Base-by-base conservation (phyloP, 2,797 vertebrate species). In the Liparis tanakae region DNA sequence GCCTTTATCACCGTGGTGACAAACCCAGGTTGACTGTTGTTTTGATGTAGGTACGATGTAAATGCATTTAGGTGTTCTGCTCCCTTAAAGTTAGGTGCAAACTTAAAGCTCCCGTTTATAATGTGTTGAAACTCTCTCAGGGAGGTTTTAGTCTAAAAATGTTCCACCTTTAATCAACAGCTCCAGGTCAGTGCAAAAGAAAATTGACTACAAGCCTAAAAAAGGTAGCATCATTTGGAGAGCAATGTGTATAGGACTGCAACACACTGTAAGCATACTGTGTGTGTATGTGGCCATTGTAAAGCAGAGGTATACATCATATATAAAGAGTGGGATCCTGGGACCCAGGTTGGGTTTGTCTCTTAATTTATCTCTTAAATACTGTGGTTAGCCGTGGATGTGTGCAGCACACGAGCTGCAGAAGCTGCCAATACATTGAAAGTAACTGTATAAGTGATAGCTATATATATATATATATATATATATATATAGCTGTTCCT, bases 1-100 rank as follows among this genome's bases (percentile, higher is more conserved):
- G 85, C 61, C 65, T 55, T 59, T 10, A 57, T 56, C 55, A 63
- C 56, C 13, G 3, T 1, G 1, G 62, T 64, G 63, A 57, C 22
- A 68, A 51, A 54, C 22, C 73, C 59, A 55, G 30, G 51, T 63
- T 62, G 10, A 10, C 13, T 54, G 33, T 56, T 85, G 82, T 86
- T 87, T 78, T 79, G 75, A 72, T 82, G 68, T 37, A 87, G 83
- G 87, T 83, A 73, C 56, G 65, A 67, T 67, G 39, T 58, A 65
- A 78, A 79, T 53, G 4, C 37, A 30, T 44, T 59, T 25, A 30
- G 37, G 36, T 41, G 50, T 17, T 48, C 74, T 82, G 57, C 62
- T 79, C n/a, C 25, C n/a, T 34, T 55, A n/a, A n/a, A n/a, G n/a
- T n/a, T n/a, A 10, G 30, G 7, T 41, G 1, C 18, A 41, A 18